Base-by-base conservation (phyloP, 2,113 vertebrate genomes). In the Candoia aspera region DNA sequence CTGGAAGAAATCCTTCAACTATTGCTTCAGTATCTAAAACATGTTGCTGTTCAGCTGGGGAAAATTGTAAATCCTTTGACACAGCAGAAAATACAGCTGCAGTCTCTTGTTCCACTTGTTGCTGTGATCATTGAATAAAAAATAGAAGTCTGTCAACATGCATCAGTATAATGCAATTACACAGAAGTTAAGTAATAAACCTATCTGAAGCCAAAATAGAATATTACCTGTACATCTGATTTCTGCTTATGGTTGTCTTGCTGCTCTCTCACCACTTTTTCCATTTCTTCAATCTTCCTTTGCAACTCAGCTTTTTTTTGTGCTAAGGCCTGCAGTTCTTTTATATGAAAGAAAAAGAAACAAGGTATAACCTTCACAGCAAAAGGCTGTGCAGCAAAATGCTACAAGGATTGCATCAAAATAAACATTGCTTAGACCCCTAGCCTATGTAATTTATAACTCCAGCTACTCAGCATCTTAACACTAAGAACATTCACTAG, bases 271-370 rank as follows among this genome's bases (percentile, higher is more conserved):
- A 98, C 92, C 42, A 96, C 96, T 85, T 96, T 97, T 86, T 98
- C 97, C 96, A 98, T 96, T 62, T 97, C 97, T 87, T 98, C 97
- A 92, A 98, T 98, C 94, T 97, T 95, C 88, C 92, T 96, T 89
- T 96, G 96, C 96, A 98, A 96, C 92, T 98, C 97, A 93, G 96
- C 96, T 94, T 96, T 97, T 87, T 97, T 96, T 86, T 95, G 92
- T 62, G 96, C 97, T 95, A 97, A 96, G 91, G 95, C 96, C 93
- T 97, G 92, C 15, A 98, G 95, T 91, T 98, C 97, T 0, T 97
- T 98, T 98, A 90, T 24, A 95, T 92, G 91, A 49, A 92, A 91
- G 59, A 42, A 90, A 91, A 85, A 29, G 55, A 0, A 84, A 3
- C 93, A 86, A 96, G 64, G 11, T 24, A 86, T 10, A 0, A 3